These are phyloP conservation scores for Madoqua kirkii DNA, from an alignment of 2,113 vertebrate species.

Conservation along the genomic window DNA sequence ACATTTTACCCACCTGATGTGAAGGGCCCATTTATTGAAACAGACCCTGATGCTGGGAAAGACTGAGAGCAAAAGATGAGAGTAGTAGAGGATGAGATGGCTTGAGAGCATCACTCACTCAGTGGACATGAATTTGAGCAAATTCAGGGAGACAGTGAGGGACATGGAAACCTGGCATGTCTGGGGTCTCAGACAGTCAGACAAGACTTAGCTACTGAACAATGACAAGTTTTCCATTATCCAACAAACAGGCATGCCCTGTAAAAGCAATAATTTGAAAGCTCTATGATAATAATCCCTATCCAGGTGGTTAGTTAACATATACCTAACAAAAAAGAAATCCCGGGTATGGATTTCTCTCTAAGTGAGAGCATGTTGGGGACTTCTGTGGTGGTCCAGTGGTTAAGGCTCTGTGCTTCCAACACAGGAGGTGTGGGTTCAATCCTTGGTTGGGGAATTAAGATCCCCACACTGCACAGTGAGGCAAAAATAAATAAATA, in stretches of 20 bases:
- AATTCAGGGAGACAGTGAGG: not conserved
- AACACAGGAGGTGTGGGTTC: not conserved
- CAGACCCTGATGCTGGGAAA: too few species aligned
- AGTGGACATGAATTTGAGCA: not conserved
- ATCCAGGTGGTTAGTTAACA: not conserved
- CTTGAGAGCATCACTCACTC: not conserved
- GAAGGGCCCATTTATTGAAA: too few species aligned
- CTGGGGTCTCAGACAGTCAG: not conserved
- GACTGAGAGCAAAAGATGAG: too few species aligned
- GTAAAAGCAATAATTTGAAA: not conserved
- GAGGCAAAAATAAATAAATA: not conserved
- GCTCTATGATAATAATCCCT: not conserved
- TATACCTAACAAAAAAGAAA: not conserved
- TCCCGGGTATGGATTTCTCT: not conserved
- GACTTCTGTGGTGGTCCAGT: not conserved
- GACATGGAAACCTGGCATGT: not conserved
- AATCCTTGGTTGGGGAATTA: not conserved
- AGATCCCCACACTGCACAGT: not conserved
- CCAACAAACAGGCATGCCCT: not conserved
- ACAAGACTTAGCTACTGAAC: not conserved
- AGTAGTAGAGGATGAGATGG: too few species aligned
- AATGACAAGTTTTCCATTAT: not conserved
- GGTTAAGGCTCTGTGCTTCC: not conserved
- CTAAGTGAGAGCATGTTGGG: not conserved
- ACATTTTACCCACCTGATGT: too few species aligned